These are phyloP conservation scores for Etia nguti DNA, from an alignment of 2,113 vertebrate species.

Conservation along the genomic window DNA sequence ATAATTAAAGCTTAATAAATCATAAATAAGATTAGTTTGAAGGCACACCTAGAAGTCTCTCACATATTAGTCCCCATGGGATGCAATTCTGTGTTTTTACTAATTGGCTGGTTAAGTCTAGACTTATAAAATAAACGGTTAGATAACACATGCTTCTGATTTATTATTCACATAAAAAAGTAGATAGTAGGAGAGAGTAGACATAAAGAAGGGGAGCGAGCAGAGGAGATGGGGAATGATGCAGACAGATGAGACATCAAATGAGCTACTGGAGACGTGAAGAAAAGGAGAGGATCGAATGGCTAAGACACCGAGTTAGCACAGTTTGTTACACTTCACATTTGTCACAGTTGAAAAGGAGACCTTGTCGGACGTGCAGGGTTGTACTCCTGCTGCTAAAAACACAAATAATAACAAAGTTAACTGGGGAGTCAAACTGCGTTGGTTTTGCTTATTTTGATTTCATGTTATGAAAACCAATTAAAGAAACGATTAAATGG, in stretches of 20 bases:
- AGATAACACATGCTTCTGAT: neutral
- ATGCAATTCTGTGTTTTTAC: neutral
- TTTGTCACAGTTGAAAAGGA: neutral
- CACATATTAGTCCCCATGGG: neutral
- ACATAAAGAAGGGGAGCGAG: neutral
- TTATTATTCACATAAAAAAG: neutral
- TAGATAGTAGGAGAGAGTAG: neutral
- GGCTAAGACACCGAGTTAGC: neutral
- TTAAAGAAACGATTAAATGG: neutral
- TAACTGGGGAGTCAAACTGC: neutral
- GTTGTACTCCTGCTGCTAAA: neutral
- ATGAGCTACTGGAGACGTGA: neutral
- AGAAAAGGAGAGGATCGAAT: fast-evolving
- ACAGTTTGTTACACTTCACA: neutral
- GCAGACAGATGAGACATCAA: neutral
- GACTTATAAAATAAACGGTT: neutral
- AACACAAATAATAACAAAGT: neutral
- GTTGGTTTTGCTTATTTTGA: neutral
- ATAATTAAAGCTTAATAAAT: neutral
- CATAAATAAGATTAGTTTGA: neutral
- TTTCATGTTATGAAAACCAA: neutral
- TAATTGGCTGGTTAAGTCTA: neutral
- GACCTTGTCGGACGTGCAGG: fast-evolving
- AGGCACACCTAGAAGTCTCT: neutral
- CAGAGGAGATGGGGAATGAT: neutral